Evolutionary conservation across 2,888 invertebrate species (phyloP).

Genomic region (Coecobrya sp.): DNA sequence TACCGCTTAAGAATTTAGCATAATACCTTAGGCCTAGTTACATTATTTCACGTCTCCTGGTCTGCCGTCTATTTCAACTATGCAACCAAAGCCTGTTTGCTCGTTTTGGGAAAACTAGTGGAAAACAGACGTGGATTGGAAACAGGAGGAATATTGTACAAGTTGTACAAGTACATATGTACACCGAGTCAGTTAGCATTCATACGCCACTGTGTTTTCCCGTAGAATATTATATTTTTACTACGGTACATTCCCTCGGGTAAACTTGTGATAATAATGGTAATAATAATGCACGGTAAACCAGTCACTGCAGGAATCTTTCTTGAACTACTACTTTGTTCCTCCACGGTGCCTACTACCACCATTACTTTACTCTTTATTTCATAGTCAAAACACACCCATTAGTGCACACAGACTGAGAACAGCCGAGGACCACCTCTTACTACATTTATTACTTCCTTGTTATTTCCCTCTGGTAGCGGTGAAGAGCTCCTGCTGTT

Average conservation of each 20-base stretch:
- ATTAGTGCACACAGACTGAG: conserved; percentile 17
- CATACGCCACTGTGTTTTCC: neutral
- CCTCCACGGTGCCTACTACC: neutral
- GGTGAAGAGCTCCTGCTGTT: conserved; percentile 59
- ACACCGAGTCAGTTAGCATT: neutral
- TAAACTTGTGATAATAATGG: conserved; percentile 73
- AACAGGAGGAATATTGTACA: conserved; percentile 28
- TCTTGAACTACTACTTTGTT: neutral
- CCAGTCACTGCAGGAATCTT: conserved; percentile 72
- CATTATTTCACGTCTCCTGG: conserved; percentile 8
- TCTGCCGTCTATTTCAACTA: conserved; percentile 21
- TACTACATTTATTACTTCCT: conserved; percentile 42
- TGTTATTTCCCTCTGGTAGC: conserved; percentile 52
- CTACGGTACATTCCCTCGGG: conserved; percentile 13
- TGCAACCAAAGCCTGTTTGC: neutral
- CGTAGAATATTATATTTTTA: neutral
- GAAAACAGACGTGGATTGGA: neutral
- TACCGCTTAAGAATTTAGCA: neutral
- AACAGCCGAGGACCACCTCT: conserved; percentile 37
- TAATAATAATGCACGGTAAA: conserved; percentile 71
- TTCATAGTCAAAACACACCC: conserved; percentile 18
- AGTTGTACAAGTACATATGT: neutral
- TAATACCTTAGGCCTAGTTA: neutral
- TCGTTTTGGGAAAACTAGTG: neutral
- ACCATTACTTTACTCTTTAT: neutral